Percentiles rank a stretch among this genome's conserved stretches.
These are phyloP conservation scores for Chesias legatella DNA, from an alignment of 2,888 invertebrate species.

Conservation along the genomic window DNA sequence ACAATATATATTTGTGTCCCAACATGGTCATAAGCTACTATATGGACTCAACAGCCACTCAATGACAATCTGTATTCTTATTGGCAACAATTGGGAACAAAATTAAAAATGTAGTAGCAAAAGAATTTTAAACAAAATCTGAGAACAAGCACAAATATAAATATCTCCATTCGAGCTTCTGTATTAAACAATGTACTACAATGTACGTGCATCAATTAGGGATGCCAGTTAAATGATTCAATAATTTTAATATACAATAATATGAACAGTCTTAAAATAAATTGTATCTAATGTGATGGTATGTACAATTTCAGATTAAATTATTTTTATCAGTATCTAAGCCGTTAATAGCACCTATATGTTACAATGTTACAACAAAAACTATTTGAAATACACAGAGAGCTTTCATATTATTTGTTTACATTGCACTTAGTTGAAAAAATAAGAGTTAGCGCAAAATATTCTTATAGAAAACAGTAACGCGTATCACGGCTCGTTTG, in stretches of 20 bases:
- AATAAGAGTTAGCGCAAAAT: slow-evolving; percentile 34
- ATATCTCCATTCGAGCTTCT: no score
- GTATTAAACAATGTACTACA: no score
- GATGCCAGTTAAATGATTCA: background rate
- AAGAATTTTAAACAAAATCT: no score
- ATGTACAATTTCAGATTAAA: slow-evolving; percentile 37
- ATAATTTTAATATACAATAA: slow-evolving; percentile 25
- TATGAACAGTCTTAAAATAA: slow-evolving; percentile 44
- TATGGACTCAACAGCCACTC: no score
- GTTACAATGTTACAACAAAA: slow-evolving; percentile 32
- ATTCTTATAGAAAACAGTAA: slow-evolving; percentile 39
- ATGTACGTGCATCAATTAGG: no score
- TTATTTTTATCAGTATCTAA: slow-evolving; percentile 52
- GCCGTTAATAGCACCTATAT: slow-evolving; percentile 67
- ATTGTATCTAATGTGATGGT: slow-evolving; percentile 35
- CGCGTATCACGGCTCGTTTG: slow-evolving; percentile 29
- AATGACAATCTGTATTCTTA: no score
- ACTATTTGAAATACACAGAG: slow-evolving; percentile 5
- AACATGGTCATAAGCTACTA: no score
- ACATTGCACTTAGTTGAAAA: slow-evolving; percentile 5
- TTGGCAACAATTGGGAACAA: no score
- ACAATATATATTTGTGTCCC: no score
- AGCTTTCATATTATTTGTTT: background rate
- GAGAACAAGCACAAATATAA: no score
- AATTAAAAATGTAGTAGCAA: no score